Conservation (phyloP, 2,797 vertebrate genomes). For the Mus caroli region DNA sequence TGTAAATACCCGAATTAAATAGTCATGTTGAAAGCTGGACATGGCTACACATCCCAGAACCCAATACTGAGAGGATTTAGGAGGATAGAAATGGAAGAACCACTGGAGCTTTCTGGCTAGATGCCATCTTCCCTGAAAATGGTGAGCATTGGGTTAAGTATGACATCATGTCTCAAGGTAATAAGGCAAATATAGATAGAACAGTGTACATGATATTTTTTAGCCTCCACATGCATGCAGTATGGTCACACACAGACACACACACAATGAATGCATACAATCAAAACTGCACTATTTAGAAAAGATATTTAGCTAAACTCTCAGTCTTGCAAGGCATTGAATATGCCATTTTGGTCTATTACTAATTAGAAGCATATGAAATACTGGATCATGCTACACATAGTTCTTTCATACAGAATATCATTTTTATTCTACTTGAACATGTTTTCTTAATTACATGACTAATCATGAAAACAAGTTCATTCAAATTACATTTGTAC, state of each 20-base stretch:
- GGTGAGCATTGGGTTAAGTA: not conserved
- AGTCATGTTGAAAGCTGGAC: not conserved
- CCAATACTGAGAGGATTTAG: not conserved
- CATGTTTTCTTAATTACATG: not conserved
- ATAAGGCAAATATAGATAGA: not conserved
- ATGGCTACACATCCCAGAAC: not conserved
- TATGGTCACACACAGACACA: not conserved
- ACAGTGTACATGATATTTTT: not conserved
- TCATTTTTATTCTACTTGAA: not conserved
- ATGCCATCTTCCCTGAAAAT: not conserved
- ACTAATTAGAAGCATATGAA: not conserved
- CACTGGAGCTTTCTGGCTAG: not conserved
- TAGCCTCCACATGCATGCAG: not conserved
- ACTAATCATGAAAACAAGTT: not conserved
- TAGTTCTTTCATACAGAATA: not conserved
- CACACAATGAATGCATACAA: not conserved
- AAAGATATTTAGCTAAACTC: not conserved
- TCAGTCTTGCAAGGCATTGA: not conserved
- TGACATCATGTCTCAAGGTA: not conserved
- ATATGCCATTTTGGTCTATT: not conserved
- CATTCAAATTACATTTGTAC: not conserved
- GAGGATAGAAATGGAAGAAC: too few relatives aligned
- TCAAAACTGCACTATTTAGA: not conserved
- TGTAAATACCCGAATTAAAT: not conserved
- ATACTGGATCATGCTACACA: not conserved